Conservation (phyloP, 2,797 vertebrate species). For the Thunnus albacares region DNA sequence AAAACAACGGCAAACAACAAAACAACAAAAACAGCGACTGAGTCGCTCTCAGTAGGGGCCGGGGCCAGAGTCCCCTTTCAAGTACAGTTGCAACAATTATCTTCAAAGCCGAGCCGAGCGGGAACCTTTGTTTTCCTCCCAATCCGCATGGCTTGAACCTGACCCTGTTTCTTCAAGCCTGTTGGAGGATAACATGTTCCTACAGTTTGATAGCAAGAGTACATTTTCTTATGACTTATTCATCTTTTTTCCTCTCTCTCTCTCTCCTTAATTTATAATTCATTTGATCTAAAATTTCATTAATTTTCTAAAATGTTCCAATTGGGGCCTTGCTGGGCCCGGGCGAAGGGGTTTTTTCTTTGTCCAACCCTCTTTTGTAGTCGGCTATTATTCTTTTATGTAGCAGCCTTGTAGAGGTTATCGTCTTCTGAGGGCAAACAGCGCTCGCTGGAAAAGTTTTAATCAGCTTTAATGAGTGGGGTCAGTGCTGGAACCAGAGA, state of each 20-base stretch:
- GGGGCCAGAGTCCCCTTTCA: conserved; percentile 81
- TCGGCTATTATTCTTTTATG: conserved; percentile 88
- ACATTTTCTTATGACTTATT: conserved; percentile 89
- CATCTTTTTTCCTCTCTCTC: conserved; percentile 78
- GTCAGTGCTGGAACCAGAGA: conserved; percentile 81
- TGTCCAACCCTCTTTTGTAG: conserved; percentile 87
- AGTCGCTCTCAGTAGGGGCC: conserved; percentile 73
- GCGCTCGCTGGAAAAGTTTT: conserved; percentile 84
- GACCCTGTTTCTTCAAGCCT: conserved; percentile 86
- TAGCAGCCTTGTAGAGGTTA: conserved; percentile 87
- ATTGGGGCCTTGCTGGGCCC: conserved; percentile 84
- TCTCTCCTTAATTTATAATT: conserved; percentile 88
- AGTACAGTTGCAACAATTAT: conserved; percentile 84
- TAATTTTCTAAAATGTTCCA: conserved; percentile 92
- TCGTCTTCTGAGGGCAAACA: conserved; percentile 87
- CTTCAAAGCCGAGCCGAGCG: conserved; percentile 80
- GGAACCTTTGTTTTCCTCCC: conserved; percentile 87
- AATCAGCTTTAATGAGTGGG: conserved; percentile 89
- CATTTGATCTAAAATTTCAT: conserved; percentile 92
- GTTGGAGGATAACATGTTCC: conserved; percentile 86
- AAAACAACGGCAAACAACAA: conserved; percentile 68
- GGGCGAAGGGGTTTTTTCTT: conserved; percentile 77
- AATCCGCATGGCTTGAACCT: conserved; percentile 83
- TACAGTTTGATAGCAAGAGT: conserved; percentile 86
- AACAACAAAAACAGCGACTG: conserved; percentile 75